A percentile compares a stretch with the other conserved stretches of the same genome.
Evolutionary conservation across 92 coral and sea anemone genomes (phyloP).

Genomic region (Paramuricea clavata): DNA sequence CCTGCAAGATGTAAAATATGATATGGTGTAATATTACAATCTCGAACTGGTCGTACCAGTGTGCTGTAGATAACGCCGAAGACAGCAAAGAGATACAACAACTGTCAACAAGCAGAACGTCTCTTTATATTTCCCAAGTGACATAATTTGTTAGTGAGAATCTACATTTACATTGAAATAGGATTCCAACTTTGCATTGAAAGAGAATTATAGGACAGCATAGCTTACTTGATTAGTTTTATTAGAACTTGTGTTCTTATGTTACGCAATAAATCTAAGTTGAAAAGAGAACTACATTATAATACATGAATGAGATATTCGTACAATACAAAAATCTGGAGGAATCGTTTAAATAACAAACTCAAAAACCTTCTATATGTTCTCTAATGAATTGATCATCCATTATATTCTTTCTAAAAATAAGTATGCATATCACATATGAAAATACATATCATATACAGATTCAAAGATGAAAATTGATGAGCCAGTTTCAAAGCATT

Average conservation of each 20-base stretch:
- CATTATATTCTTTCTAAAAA: slow-evolving; percentile 88
- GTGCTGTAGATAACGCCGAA: no score
- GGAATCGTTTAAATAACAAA: not conserved
- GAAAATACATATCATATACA: no score
- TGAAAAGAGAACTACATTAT: not conserved
- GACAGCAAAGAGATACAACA: not conserved
- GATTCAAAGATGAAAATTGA: no score
- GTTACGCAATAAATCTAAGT: slow-evolving; percentile 88
- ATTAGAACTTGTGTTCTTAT: slow-evolving; percentile 96
- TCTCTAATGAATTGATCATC: slow-evolving; percentile 98
- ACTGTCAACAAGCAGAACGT: no score
- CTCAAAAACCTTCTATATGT: slow-evolving; percentile 86
- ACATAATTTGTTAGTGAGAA: not conserved
- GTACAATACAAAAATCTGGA: no score
- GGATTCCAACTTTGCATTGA: not conserved
- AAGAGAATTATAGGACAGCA: not conserved
- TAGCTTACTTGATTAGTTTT: slow-evolving; percentile 88
- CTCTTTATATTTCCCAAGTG: no score
- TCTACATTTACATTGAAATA: not conserved
- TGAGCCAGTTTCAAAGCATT: no score
- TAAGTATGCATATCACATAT: no score
- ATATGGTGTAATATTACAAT: no score
- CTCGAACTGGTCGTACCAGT: no score
- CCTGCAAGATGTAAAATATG: no score
- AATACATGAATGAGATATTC: no score